Base-by-base conservation (phyloP, 2,888 invertebrate genomes). In the Tenthredo notha region DNA sequence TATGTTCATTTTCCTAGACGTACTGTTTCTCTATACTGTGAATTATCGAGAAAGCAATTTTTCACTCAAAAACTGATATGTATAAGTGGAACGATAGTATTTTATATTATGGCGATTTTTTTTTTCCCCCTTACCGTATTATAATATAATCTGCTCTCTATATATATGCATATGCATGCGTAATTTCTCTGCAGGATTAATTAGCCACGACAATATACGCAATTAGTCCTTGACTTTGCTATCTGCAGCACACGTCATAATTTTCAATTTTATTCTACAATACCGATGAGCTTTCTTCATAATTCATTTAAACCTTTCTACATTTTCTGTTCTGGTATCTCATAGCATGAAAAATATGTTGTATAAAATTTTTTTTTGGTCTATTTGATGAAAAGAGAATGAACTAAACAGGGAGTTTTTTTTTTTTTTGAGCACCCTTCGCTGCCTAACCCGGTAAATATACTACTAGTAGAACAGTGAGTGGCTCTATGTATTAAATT, bases 211-310 rank as follows among this genome's bases (percentile, higher is more conserved):
- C 77, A n/a, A 29, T 29, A 15, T 75, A 37, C n/a, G 33, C 54
- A 54, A 77, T 74, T 43, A 74, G 74, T 43, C 74, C 74, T 74
- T 74, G 74, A 74, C 43, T 40, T 12, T n/a, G 43, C 21, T 72
- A 37, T 72, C 18, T 21, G n/a, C 25, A 18, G 15, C 37, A 29
- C 70, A 61, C 61, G 61, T 61, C 61, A 61, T 43, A 40, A 40
- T 43, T 54, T n/a, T 54, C n/a, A n/a, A 54, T 54, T 54, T 54
- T 54, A 54, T n/a, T n/a, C 5, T 54, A 54, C 5, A 7, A 54
- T 67, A 0, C 67, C 7, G 70, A 37, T 37, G 37, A 70, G 70
- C 70, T 70, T 70, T 70, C 70, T 70, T 37, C 7, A 70, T 15
- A 33, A 25, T 70, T 37, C 18, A n/a, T 72, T 33, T 7, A 9